Evolutionary conservation across 2,797 vertebrate species (phyloP).

Genomic region (Acanthurus tractus): DNA sequence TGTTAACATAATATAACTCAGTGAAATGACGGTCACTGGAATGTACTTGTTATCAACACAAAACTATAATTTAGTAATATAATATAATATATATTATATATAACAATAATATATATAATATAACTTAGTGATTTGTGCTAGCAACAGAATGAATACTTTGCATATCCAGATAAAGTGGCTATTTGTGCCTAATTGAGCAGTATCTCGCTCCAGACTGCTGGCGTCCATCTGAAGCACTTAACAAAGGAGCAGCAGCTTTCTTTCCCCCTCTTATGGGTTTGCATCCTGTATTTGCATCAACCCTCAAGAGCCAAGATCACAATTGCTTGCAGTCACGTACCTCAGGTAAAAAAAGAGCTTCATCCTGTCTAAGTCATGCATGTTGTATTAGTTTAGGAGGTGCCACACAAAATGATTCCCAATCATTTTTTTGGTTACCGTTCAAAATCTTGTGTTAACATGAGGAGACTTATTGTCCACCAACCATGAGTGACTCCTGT

Average conservation of each 20-base stretch:
- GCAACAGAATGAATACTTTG: constrained; percentile 15
- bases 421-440: not conserved
- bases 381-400: not conserved
- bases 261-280: constrained; percentile 92
- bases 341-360: constrained; percentile 82
- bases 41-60: constrained; percentile 30
- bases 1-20: not conserved
- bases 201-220: constrained; percentile 90
- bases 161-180: constrained; percentile 21
- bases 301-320: constrained; percentile 87
- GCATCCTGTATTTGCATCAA: constrained; percentile 89
- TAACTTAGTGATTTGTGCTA: not conserved
- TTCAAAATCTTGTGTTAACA: not conserved
- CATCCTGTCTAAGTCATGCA: not conserved
- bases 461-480: constrained; percentile 1
- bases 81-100: too few relatives aligned
- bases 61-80: constrained; percentile 20
- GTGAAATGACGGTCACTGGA: constrained; percentile 36
- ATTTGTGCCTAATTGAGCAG: constrained; percentile 22
- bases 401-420: not conserved
- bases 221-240: constrained; percentile 86
- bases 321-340: constrained; percentile 85
- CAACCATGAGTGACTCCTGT: constrained; percentile 9
- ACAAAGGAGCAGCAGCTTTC: constrained; percentile 86
- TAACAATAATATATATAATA: too few relatives aligned